Percentiles rank a stretch among this genome's conserved stretches.
These are phyloP conservation scores for Halichoeres trimaculatus DNA, from an alignment of 2,113 vertebrate genomes.

Conservation along the genomic window DNA sequence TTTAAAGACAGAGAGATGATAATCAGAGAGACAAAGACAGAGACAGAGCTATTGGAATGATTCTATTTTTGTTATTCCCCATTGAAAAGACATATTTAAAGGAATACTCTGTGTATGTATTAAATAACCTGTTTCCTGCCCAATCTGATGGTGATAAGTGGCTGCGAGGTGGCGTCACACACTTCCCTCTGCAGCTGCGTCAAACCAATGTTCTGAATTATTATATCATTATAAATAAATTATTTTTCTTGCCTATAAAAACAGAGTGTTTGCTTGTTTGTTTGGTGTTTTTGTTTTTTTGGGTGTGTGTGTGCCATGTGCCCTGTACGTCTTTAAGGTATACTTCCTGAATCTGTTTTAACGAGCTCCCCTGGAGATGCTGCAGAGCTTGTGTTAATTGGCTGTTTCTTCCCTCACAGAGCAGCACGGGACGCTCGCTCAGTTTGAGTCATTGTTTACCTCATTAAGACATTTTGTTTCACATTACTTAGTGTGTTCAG, in stretches of 20 bases:
- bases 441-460: conserved; percentile 10
- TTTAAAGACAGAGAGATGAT: conserved; percentile 51
- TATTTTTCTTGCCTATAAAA: conserved; percentile 80
- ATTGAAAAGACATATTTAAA: conserved; percentile 75
- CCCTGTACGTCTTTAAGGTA: conserved; percentile 3
- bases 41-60: conserved; percentile 69
- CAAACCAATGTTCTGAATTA: conserved; percentile 76
- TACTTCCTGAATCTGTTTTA: background rate
- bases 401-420: conserved; percentile 1
- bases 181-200: conserved; percentile 54
- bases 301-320: background rate
- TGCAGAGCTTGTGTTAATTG: conserved; percentile 9
- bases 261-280: conserved; percentile 4
- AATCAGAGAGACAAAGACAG: conserved; percentile 47
- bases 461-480: background rate
- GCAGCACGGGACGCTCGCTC: background rate
- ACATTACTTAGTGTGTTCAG: background rate
- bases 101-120: conserved; percentile 72
- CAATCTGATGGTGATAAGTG: conserved; percentile 60
- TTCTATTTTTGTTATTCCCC: conserved; percentile 81
- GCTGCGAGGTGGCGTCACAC: conserved; percentile 54
- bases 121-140: conserved; percentile 57
- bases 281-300: conserved; percentile 4
- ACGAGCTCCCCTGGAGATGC: conserved; percentile 17
- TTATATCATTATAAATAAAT: conserved; percentile 82